phyloP scores from a whole-genome alignment of 2,888 invertebrate species.

The Ashinkailepas kermadecensis region DNA sequence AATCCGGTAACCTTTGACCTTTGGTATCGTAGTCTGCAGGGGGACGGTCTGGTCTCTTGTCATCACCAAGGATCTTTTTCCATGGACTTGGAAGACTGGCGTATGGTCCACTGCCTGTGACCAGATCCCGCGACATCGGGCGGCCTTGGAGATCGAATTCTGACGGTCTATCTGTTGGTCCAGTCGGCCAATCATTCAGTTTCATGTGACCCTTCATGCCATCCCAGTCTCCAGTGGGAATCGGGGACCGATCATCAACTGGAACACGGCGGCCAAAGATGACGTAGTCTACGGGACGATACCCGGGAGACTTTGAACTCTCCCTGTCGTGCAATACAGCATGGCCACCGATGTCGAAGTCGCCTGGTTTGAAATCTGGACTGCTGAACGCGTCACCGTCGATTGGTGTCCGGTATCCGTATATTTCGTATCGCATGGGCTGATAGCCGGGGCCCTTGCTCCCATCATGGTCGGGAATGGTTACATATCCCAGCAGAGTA shows the following conservation, averaged over 20 bases:
- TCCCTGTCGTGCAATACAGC: background rate
- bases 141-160: background rate
- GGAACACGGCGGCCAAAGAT: background rate
- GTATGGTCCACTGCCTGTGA: too few relatives aligned
- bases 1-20: background rate
- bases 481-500: too few relatives aligned
- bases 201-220: background rate
- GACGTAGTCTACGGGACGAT: background rate
- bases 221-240: too few relatives aligned
- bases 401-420: too few relatives aligned
- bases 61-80: background rate
- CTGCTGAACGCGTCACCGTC: too few relatives aligned
- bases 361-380: too few relatives aligned
- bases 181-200: background rate
- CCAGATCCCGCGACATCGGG: too few relatives aligned
- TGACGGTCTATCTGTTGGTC: background rate
- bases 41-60: background rate
- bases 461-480: too few relatives aligned
- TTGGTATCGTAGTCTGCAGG: background rate
- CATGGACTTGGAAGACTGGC: too few relatives aligned
- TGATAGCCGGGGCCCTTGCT: too few relatives aligned
- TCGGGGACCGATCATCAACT: background rate
- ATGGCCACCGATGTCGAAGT: background rate
- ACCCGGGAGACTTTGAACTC: background rate
- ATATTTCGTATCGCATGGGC: too few relatives aligned